Evolutionary conservation across 1,140 invertebrate genomes (phyloP), one percentile per base, ranked within the genome.

Genomic region (Gryllus bimaculatus): DNA sequence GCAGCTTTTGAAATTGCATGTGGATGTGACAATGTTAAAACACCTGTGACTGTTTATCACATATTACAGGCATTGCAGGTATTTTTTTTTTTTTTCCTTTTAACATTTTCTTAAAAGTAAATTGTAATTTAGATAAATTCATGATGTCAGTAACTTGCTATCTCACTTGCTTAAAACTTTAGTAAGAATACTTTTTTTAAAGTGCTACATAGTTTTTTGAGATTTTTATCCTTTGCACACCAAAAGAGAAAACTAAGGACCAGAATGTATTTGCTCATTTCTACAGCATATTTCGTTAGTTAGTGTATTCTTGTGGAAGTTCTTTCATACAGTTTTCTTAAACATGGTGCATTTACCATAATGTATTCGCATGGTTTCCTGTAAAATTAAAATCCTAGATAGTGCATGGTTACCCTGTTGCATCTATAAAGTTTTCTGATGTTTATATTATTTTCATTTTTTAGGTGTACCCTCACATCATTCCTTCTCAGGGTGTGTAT

Each of bases 401-500:
- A 5, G 5, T 39, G 26, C 26, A 39, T 39, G 26, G 26, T 39
- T 39, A 5, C 26, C 26, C 5, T 39, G 26, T 39, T 39, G 1
- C 5, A 5, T 39, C 26, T 39, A 39, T 5, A n/a, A n/a, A 39
- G 26, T 39, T 39, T 39, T 39, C 5, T 39, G 26, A 39, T 2
- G 5, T 39, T 39, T 1, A 39, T 39, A 39, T 8, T 48, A 47
- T 18, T 13, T 13, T 76, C 47, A 15, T 6, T 76, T 76, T 13
- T 39, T 49, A 79, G 83, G 84, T 84, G 18, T 86, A 90, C 80
- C 87, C 85, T 79, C 89, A 89, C 83, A 82, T 88, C 0, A 89
- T 90, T 78, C 86, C 88, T 6, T 89, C 88, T 18, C 89, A 90
- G 83, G 87, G 88, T 3, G 87, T 90, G 4, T 89, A 90, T 83